Evolutionary conservation across 2,888 invertebrate genomes (phyloP), one percentile per base, ranked within the genome.

Genomic region (Pegoplata infirma): DNA sequence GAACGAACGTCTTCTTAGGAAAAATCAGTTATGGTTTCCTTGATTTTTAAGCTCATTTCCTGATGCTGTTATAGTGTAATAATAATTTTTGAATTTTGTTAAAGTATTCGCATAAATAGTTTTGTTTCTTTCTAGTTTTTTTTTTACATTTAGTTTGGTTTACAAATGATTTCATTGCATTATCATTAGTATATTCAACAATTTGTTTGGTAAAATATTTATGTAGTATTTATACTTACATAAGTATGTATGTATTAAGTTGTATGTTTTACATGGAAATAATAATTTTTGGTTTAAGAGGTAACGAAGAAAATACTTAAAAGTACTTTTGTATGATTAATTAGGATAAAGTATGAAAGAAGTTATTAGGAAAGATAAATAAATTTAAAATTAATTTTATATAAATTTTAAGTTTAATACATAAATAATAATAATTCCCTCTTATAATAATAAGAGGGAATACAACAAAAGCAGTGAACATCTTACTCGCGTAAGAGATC

Each of bases 1-100:
- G n/a, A n/a, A n/a, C n/a, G n/a, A n/a, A n/a, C n/a, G n/a, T n/a
- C 23, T 14, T 79, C 56, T 79, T 58, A 72, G 49, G 25, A 53
- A n/a, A 75, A 79, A 56, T 59, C 63, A 67, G 71, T 79, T 72
- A 72, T 71, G 71, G 74, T 67, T 75, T 74, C 56, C 66, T 67
- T 61, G 53, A 69, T 56, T 47, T 59, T 56, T 44, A 46, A 36
- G 56, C 73, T 77, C 16, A 61, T 36, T 71, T 79, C 78, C 78
- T 75, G 63, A 51, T 71, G 56, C 74, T 74, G 56, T 75, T 71
- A 67, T 56, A n/a, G n/a, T 56, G 67, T 47, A 75, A 71, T 79
- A 75, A 75, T 75, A 72, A 66, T 71, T 75, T 75, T 44, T 47
- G 19, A 58, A 61, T 66, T 74, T 32, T 25, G 40, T 58, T 23